A percentile compares a stretch with the other conserved stretches of the same genome.
Evolutionary conservation across 2,113 vertebrate genomes (phyloP).

Genomic region (Setophaga kirtlandii): DNA sequence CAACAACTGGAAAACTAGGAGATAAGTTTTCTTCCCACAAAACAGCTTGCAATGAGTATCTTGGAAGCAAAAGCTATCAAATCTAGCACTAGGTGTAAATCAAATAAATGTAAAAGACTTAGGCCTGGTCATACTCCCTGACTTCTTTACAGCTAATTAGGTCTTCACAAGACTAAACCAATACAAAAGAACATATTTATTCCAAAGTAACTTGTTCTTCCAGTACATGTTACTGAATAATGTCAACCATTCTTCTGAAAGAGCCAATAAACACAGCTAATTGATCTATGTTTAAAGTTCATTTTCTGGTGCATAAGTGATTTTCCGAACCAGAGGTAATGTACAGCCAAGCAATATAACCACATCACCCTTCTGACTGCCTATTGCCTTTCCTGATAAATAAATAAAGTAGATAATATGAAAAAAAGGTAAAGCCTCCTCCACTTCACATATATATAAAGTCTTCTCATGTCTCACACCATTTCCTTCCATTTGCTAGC

Average conservation of each 20-base stretch:
- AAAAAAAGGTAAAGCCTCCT: neutral
- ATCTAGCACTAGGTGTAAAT: neutral
- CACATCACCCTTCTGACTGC: neutral
- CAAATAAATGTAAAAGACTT: neutral
- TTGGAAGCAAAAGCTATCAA: neutral
- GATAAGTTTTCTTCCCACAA: neutral
- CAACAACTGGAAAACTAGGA: neutral
- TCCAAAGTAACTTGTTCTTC: neutral
- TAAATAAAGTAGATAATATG: neutral
- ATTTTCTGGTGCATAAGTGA: neutral
- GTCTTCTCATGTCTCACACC: accelerated
- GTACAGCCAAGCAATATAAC: neutral
- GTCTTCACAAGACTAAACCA: neutral
- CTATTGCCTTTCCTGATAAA: neutral
- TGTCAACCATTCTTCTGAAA: neutral
- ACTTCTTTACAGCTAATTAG: neutral
- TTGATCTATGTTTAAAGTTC: neutral
- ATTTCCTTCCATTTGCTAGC: neutral
- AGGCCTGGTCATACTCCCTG: neutral
- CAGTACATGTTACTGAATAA: neutral
- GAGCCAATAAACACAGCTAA: neutral
- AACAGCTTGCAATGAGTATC: neutral
- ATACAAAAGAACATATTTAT: neutral
- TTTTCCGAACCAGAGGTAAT: neutral
- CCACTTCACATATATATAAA: neutral